These are phyloP conservation scores for Euzophera pinguis DNA, from an alignment of 2,888 invertebrate species.

Conservation along the genomic window DNA sequence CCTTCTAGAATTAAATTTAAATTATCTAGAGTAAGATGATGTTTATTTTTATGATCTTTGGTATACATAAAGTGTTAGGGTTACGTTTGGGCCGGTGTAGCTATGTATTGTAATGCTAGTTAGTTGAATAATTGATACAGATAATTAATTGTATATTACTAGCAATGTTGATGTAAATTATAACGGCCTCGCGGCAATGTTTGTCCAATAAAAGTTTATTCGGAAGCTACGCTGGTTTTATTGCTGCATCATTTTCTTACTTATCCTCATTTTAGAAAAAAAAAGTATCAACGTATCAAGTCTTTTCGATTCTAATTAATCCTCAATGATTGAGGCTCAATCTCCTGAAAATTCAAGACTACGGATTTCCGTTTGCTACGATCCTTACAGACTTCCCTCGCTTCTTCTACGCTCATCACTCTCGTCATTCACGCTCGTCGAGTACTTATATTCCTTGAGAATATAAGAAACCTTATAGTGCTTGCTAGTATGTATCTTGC, in stretches of 20 bases:
- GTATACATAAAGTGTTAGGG: slow-evolving; percentile 28
- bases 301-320: too few relatives aligned
- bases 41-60: slow-evolving; percentile 47
- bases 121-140: slow-evolving; percentile 47
- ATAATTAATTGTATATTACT: slow-evolving; percentile 53
- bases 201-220: slow-evolving; percentile 77
- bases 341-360: too few relatives aligned
- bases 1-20: slow-evolving; percentile 56
- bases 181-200: slow-evolving; percentile 56
- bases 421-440: too few relatives aligned
- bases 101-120: slow-evolving; percentile 36
- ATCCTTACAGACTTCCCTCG: too few relatives aligned
- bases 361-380: too few relatives aligned
- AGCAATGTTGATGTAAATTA: slow-evolving; percentile 68
- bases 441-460: too few relatives aligned
- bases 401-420: too few relatives aligned
- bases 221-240: slow-evolving; percentile 63
- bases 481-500: too few relatives aligned
- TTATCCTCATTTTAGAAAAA: not conserved
- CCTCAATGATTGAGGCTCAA: too few relatives aligned
- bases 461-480: too few relatives aligned
- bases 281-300: too few relatives aligned
- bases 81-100: slow-evolving; percentile 26
- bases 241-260: slow-evolving; percentile 17
- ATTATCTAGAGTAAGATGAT: slow-evolving; percentile 35